phyloP scores from a whole-genome alignment of 1,140 invertebrate genomes.

The Globodera rostochiensis region DNA sequence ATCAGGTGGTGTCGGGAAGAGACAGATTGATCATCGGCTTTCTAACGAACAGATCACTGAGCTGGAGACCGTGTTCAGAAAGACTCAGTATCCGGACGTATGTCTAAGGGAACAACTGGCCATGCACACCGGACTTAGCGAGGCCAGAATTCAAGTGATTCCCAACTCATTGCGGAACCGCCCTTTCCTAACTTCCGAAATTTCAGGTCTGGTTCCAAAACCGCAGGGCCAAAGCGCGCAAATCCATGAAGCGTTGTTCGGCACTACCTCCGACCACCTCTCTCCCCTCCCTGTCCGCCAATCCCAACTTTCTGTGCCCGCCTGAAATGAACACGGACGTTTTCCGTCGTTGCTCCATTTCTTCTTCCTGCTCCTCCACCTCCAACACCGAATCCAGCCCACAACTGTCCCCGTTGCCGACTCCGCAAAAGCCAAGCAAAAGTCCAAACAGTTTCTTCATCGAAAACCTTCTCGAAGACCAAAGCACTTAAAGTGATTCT shows the following conservation, averaged over 20 bases:
- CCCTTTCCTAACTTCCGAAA: neutral
- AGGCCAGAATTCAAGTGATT: constrained; percentile 35
- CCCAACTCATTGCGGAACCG: constrained; percentile 19
- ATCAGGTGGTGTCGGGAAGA: constrained; percentile 20
- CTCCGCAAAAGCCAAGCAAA: constrained; percentile 14
- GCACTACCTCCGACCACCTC: neutral
- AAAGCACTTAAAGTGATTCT: neutral
- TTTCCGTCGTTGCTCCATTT: constrained; percentile 27
- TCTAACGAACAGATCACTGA: constrained; percentile 17
- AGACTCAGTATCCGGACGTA: constrained; percentile 38
- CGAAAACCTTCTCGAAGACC: constrained; percentile 26
- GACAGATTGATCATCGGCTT: neutral
- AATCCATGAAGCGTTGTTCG: constrained; percentile 18
- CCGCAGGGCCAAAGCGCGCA: constrained; percentile 33
- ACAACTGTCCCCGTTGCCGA: constrained; percentile 31
- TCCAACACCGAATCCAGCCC: constrained; percentile 36
- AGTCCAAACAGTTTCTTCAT: constrained; percentile 21
- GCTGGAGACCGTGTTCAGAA: constrained; percentile 31
- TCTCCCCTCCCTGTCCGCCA: constrained; percentile 8
- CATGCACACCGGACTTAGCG: constrained; percentile 28
- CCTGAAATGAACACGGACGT: constrained; percentile 11
- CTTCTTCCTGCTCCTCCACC: constrained; percentile 31
- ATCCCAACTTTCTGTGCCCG: constrained; percentile 36
- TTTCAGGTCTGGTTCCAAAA: constrained; percentile 43
- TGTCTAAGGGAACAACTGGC: constrained; percentile 32